A percentile compares a stretch with the other conserved stretches of the same genome.
These are phyloP conservation scores for Notarius quadriscutis DNA, from an alignment of 2,113 vertebrate genomes.

Conservation along the genomic window DNA sequence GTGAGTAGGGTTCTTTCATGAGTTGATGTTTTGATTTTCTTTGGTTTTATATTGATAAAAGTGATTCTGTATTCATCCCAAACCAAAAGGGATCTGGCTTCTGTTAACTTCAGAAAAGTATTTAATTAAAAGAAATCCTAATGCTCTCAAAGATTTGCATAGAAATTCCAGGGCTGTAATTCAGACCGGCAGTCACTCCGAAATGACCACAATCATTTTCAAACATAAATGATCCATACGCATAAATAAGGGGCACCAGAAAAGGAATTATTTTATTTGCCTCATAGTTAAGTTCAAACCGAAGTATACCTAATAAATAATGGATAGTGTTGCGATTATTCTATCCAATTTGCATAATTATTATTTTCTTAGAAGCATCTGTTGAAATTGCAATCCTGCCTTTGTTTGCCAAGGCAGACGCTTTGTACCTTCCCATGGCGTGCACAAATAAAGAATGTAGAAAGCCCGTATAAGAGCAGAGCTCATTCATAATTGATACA, in stretches of 20 bases:
- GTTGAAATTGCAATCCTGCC: constrained; percentile 66
- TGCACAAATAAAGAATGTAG: constrained; percentile 58
- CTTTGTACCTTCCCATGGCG: constrained; percentile 61
- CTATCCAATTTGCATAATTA: constrained; percentile 78
- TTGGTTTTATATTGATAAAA: constrained; percentile 1
- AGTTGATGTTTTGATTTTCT: background rate
- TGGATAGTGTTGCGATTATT: constrained; percentile 78
- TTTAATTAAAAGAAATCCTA: constrained; percentile 44
- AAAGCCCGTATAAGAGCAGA: constrained; percentile 61
- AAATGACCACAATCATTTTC: constrained; percentile 73
- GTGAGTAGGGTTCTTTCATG: background rate
- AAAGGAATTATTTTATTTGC: constrained; percentile 71
- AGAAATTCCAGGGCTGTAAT: constrained; percentile 71
- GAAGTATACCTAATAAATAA: constrained; percentile 78
- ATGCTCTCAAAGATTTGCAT: constrained; percentile 68
- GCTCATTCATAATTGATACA: constrained; percentile 70
- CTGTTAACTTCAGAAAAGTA: constrained; percentile 34
- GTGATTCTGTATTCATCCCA: background rate
- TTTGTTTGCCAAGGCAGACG: constrained; percentile 61
- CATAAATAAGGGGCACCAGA: constrained; percentile 71
- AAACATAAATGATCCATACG: constrained; percentile 75
- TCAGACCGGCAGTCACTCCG: constrained; percentile 72
- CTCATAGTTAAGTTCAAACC: constrained; percentile 72
- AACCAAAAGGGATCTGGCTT: background rate
- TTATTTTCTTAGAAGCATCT: constrained; percentile 72